phyloP scores from a whole-genome alignment of 2,888 invertebrate species.

The Adela reaumurella region DNA sequence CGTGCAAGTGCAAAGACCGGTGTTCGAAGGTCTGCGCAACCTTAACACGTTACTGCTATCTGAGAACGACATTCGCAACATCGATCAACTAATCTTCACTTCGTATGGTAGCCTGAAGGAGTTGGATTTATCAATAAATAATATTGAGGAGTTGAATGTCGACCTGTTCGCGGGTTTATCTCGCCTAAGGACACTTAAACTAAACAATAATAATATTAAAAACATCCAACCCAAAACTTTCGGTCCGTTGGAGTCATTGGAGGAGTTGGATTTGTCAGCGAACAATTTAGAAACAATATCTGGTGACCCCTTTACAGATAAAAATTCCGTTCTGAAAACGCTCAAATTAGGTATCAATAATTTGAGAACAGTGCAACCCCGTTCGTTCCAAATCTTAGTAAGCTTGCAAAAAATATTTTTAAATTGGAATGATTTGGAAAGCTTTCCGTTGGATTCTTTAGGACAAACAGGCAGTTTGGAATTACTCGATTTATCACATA shows the following conservation, averaged over 20 bases:
- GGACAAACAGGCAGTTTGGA: not conserved
- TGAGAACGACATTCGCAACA: not conserved
- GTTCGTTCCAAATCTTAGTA: not conserved
- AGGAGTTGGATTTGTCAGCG: not conserved
- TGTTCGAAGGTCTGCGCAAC: not conserved
- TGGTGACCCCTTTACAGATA: not conserved
- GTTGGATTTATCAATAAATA: not conserved
- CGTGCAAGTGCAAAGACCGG: not conserved
- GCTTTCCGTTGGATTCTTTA: not conserved
- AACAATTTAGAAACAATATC: not conserved
- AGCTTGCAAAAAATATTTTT: not conserved
- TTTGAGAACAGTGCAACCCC: not conserved
- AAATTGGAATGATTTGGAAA: not conserved
- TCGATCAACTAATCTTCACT: not conserved
- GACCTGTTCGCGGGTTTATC: not conserved
- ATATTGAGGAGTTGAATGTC: not conserved
- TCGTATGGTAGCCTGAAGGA: not conserved
- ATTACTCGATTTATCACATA: not conserved
- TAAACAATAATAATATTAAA: not conserved
- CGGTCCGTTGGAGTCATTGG: not conserved
- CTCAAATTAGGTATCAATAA: not conserved
- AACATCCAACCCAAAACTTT: not conserved
- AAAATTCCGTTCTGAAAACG: not conserved
- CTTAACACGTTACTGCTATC: not conserved
- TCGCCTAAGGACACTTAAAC: not conserved